phyloP scores from a whole-genome alignment of 2,888 invertebrate species.

The Elysia crispata region DNA sequence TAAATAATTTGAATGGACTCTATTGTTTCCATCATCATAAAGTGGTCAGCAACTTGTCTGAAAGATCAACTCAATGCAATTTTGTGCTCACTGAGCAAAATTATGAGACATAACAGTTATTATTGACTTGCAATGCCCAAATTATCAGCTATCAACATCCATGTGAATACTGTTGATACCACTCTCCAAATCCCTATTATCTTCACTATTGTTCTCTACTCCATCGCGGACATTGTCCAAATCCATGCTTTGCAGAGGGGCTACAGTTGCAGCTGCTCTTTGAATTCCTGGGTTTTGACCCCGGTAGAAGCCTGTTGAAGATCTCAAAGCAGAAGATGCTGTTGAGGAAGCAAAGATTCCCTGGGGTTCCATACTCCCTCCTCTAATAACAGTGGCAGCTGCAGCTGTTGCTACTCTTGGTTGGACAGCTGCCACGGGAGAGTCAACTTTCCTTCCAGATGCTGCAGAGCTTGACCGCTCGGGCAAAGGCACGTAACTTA shows the following conservation, averaged over 20 bases:
- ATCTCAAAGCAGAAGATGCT: too few species aligned
- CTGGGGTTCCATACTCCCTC: too few species aligned
- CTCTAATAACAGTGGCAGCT: background rate
- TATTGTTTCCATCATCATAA: too few species aligned
- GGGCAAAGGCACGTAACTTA: slow-evolving; percentile 20
- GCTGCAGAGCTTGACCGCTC: slow-evolving; percentile 12
- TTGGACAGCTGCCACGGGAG: slow-evolving; percentile 35
- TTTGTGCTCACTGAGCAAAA: too few species aligned
- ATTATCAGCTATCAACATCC: slow-evolving; percentile 46
- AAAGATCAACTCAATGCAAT: too few species aligned
- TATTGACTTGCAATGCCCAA: background rate
- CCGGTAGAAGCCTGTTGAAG: too few species aligned
- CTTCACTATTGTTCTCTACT: background rate
- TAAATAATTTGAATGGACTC: too few species aligned
- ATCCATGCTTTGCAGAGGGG: slow-evolving; percentile 21
- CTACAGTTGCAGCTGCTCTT: background rate
- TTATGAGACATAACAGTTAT: too few species aligned
- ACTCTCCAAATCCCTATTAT: slow-evolving; percentile 40
- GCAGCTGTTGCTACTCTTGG: slow-evolving; percentile 12
- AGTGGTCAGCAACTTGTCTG: too few species aligned
- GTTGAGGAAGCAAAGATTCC: background rate
- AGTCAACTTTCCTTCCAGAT: slow-evolving; percentile 1
- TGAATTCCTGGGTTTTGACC: too few species aligned
- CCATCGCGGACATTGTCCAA: background rate
- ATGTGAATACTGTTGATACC: slow-evolving; percentile 44